Evolutionary conservation across 2,888 invertebrate species (phyloP), one percentile per base, ranked within the genome.

Genomic region (Lithophane socia): DNA sequence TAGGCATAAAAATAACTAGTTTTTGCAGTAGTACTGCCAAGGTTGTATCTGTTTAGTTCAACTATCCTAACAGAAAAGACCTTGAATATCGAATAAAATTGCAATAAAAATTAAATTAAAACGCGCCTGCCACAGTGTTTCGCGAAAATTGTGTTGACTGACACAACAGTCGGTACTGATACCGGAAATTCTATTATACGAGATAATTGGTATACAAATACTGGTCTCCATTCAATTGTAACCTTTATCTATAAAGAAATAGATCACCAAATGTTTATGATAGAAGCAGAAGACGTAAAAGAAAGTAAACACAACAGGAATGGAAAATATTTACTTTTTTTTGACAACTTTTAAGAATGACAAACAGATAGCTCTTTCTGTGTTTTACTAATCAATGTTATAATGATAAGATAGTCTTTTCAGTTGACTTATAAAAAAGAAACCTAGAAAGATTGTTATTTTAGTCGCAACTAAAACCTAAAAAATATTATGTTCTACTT

Each of bases 31-130:
- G 13, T 16, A 12, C 18, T 13, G 8, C 18, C 56, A 74, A 65
- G 64, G 49, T 58, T 44, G 21, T 13, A 52, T 52, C 29, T 49
- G 37, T 65, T 82, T 16, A 60, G 1, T 47, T 24, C 3, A 47
- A 24, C 21, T 65, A 29, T 21, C 0, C 2, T 42, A 75, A 56
- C 21, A 66, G 49, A 67, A 29, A 7, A 16, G 29, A 63, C 67
- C 67, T 64, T 83, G 52, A 77, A 44, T 47, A 37, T 29, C 1
- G 56, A 29, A 56, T 77, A 67, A 49, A 82, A 63, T n/a, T 58
- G 63, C 63, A 44, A 64, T 58, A 47, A 64, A 61, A 52, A 78
- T 42, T 67, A 49, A 47, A 83, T 64, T 44, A 21, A 74, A 79
- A 67, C 13, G 16, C 61, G 66, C 24, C 44, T 63, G 42, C 5